These are phyloP conservation scores for Struthidea cinerea DNA, from an alignment of 2,113 vertebrate genomes.

Conservation along the genomic window DNA sequence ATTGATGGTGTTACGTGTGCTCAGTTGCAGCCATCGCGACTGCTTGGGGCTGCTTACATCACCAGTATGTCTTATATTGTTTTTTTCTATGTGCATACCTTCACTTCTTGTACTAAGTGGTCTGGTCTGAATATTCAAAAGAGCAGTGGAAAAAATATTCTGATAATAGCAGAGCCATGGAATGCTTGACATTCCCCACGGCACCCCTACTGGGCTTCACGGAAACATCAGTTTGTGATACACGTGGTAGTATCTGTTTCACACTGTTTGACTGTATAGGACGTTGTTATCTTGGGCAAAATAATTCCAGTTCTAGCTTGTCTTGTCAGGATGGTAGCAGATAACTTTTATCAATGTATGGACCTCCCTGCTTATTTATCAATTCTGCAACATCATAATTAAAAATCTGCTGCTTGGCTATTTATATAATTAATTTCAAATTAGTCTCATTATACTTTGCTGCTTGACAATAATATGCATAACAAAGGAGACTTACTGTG, in stretches of 20 bases:
- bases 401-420: neutral
- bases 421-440: conserved; percentile 6
- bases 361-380: neutral
- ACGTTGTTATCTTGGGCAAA: neutral
- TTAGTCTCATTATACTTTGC: neutral
- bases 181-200: neutral
- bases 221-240: neutral
- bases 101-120: neutral
- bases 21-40: fast-evolving
- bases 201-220: neutral
- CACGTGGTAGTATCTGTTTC: neutral
- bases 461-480: neutral
- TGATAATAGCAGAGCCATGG: neutral
- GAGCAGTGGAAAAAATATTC: neutral
- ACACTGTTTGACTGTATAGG: neutral
- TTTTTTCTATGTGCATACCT: neutral
- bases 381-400: conserved; percentile 1
- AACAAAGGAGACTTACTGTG: neutral
- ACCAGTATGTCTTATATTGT: neutral
- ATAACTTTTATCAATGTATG: neutral
- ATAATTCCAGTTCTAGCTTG: neutral
- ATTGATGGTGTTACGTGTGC: neutral
- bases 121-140: neutral
- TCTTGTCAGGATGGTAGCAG: neutral
- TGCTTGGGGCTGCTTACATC: neutral